Evolutionary conservation across 2,888 invertebrate species (phyloP).

Genomic region (Chymomyza fuscimana): DNA sequence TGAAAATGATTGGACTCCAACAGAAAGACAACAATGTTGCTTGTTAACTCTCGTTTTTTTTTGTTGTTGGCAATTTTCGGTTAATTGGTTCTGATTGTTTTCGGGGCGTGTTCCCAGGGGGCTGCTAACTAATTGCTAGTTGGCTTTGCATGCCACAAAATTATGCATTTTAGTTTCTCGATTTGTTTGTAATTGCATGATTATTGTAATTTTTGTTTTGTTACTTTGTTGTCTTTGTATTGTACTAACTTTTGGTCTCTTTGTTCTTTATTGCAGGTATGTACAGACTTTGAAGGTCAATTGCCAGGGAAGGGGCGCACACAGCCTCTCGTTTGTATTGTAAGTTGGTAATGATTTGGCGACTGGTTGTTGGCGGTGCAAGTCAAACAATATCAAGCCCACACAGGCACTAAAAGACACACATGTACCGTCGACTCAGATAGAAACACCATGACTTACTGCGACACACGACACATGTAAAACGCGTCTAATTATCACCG

Average conservation of each 20-base stretch:
- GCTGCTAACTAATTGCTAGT: neutral
- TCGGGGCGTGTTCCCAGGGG: constrained; percentile 58
- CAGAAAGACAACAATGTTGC: neutral
- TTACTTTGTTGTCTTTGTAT: constrained; percentile 7
- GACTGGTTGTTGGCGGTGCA: neutral
- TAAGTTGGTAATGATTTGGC: neutral
- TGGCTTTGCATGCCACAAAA: neutral
- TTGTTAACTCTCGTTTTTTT: constrained; percentile 12
- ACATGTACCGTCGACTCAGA: neutral
- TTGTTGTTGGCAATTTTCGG: constrained; percentile 59
- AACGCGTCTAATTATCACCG: constrained; percentile 12
- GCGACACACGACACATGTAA: constrained; percentile 12
- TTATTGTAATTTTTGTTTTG: constrained; percentile 12
- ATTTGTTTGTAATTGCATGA: constrained; percentile 12
- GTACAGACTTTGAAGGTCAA: neutral
- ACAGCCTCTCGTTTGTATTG: neutral
- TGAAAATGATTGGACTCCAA: neutral
- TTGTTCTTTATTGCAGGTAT: constrained; percentile 4
- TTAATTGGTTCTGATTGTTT: constrained; percentile 75
- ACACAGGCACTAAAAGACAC: neutral
- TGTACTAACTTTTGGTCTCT: constrained; percentile 1
- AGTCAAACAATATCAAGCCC: neutral
- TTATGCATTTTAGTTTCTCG: constrained; percentile 24
- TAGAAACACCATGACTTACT: neutral
- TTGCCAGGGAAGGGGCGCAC: neutral